A percentile compares a stretch with the other conserved stretches of the same genome.
phyloP scores from a whole-genome alignment of 2,797 vertebrate species.

The Lemur catta region DNA sequence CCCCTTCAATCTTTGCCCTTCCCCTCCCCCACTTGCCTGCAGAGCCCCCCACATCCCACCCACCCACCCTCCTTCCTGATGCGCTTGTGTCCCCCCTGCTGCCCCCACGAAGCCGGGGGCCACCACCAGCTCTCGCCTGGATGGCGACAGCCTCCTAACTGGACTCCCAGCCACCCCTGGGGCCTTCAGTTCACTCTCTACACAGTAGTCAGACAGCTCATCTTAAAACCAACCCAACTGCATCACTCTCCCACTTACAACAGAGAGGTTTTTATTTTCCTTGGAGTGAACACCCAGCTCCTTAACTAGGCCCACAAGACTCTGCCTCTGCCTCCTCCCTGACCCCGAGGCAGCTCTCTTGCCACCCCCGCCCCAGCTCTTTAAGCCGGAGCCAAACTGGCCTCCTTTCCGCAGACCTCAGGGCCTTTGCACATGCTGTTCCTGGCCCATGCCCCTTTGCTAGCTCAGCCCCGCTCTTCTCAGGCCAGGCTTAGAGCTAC shows the following conservation, averaged over 20 bases:
- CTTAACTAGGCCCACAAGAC: fast-evolving
- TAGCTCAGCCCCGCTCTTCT: neutral
- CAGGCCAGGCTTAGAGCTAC: neutral
- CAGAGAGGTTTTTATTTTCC: no score
- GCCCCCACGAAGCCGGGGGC: neutral
- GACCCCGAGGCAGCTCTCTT: fast-evolving
- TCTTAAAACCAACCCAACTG: no score
- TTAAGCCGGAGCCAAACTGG: neutral
- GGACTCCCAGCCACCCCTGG: fast-evolving
- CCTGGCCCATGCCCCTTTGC: no score
- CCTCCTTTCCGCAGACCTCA: neutral
- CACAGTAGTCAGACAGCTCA: neutral
- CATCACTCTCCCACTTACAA: fast-evolving
- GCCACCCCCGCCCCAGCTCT: no score
- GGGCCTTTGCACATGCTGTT: neutral
- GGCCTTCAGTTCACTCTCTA: fast-evolving
- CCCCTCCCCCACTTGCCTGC: neutral
- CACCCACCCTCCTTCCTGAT: fast-evolving
- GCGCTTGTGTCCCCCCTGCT: fast-evolving
- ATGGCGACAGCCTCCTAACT: no score
- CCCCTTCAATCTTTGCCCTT: no score
- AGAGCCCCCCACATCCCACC: fast-evolving
- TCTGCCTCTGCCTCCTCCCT: neutral
- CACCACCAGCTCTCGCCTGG: fast-evolving
- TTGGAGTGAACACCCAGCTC: fast-evolving